A percentile compares a stretch with the other conserved stretches of the same genome.
These are phyloP conservation scores for Rachycentron canadum DNA, from an alignment of 2,797 vertebrate genomes.

Conservation along the genomic window DNA sequence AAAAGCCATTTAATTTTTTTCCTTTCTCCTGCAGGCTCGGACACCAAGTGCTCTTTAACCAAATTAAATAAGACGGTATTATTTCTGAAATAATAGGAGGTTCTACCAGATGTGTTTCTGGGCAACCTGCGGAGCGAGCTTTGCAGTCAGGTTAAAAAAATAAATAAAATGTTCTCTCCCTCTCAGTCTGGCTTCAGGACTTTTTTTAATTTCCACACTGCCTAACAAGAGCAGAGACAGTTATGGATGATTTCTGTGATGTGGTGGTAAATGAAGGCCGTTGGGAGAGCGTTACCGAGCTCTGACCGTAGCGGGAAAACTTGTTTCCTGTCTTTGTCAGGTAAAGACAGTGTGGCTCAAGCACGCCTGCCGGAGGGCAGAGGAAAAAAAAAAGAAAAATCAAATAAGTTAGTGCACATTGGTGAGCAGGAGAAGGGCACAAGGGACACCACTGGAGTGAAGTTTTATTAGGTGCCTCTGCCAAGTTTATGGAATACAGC, in stretches of 20 bases:
- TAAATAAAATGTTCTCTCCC: constrained; percentile 25
- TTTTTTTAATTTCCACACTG: constrained; percentile 52
- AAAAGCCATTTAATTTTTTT: constrained; percentile 75
- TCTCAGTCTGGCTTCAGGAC: constrained; percentile 1
- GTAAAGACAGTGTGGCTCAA: constrained; percentile 50
- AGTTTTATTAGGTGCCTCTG: constrained; percentile 75
- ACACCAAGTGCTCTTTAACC: constrained; percentile 73
- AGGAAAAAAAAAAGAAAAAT: constrained; percentile 22
- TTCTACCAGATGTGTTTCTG: constrained; percentile 48
- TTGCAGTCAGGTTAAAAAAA: constrained; percentile 21
- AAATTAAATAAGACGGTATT: constrained; percentile 69
- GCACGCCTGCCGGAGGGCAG: constrained; percentile 46
- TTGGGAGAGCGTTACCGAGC: constrained; percentile 40
- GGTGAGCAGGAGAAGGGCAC: constrained; percentile 75
- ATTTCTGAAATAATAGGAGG: constrained; percentile 71
- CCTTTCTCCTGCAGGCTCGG: constrained; percentile 68
- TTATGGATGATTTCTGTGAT: constrained; percentile 42
- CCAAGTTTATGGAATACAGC: constrained; percentile 73
- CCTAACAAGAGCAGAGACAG: constrained; percentile 45
- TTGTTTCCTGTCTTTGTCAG: constrained; percentile 61
- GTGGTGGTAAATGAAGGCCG: constrained; percentile 27
- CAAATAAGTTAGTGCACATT: constrained; percentile 65
- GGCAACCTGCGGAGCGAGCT: constrained; percentile 50
- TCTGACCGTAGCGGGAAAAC: constrained; percentile 28
- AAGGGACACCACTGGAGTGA: constrained; percentile 73